Conservation (phyloP, 1,140 invertebrate genomes). For the Ostrea denselamellosa region DNA sequence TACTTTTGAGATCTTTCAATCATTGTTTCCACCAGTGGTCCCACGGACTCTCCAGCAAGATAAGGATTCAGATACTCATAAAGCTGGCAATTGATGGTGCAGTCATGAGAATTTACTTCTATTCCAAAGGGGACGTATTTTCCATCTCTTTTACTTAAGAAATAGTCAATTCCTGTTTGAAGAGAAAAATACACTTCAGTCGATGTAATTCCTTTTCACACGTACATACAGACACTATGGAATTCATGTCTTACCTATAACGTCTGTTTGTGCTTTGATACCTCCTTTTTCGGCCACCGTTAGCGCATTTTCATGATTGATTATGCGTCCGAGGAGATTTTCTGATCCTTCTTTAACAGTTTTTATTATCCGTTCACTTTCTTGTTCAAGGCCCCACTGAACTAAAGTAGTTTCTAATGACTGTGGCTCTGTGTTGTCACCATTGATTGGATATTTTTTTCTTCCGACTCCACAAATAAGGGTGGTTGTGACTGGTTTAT, state of each 20-base stretch:
- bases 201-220: too few species aligned
- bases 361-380: constrained; percentile 24
- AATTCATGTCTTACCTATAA: constrained; percentile 58
- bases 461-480: constrained; percentile 56
- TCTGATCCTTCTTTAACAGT: constrained; percentile 46
- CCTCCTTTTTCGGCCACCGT: constrained; percentile 56
- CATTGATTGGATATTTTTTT: constrained; percentile 58
- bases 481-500: constrained; percentile 50
- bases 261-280: constrained; percentile 61
- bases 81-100: constrained; percentile 63
- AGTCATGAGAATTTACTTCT: constrained; percentile 63
- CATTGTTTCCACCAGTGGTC: constrained; percentile 59
- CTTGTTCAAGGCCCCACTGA: constrained; percentile 48
- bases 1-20: constrained; percentile 54
- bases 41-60: constrained; percentile 44
- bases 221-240: background rate
- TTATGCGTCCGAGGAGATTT: constrained; percentile 52
- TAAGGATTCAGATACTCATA: constrained; percentile 54
- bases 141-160: constrained; percentile 48
- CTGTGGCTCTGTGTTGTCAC: constrained; percentile 60
- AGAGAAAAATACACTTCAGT: background rate
- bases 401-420: constrained; percentile 57
- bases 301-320: constrained; percentile 56
- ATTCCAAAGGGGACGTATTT: constrained; percentile 48
- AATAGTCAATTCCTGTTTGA: constrained; percentile 57